Evolutionary conservation across 92 coral and sea anemone genomes (phyloP).

Genomic region (Parazoanthus swiftii): DNA sequence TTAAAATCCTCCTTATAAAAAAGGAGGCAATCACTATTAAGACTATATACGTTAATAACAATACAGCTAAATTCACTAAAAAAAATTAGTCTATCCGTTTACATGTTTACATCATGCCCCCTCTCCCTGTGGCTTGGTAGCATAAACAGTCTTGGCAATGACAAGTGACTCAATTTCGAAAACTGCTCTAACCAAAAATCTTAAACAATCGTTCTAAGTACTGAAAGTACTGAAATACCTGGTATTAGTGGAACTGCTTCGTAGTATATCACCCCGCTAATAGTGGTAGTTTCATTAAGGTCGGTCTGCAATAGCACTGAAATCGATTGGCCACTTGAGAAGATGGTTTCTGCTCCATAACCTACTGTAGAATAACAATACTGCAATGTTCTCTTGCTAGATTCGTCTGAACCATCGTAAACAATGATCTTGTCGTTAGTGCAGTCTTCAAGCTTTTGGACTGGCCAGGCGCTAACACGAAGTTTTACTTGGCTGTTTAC

Average conservation of each 20-base stretch:
- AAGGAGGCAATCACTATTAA: no score
- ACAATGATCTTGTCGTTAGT: neutral
- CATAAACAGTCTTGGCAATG: no score
- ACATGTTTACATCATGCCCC: no score
- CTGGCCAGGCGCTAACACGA: neutral
- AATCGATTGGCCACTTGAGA: neutral
- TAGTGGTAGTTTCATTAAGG: neutral
- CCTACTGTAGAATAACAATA: neutral
- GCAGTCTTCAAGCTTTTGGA: neutral
- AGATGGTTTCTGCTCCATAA: neutral
- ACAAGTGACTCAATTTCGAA: no score
- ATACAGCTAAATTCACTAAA: no score
- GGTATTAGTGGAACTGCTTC: neutral
- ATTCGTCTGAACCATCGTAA: slow-evolving; percentile 6
- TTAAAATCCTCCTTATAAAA: no score
- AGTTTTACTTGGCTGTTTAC: neutral
- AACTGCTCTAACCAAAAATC: no score
- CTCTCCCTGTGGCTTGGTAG: no score
- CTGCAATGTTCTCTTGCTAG: neutral
- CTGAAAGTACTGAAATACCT: neutral
- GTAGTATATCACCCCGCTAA: neutral
- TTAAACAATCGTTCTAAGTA: no score
- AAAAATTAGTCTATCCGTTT: no score
- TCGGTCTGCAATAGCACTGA: slow-evolving; percentile 5
- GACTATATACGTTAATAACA: no score